These are phyloP conservation scores for Chelmon rostratus DNA, from an alignment of 2,797 vertebrate genomes.

Conservation along the genomic window DNA sequence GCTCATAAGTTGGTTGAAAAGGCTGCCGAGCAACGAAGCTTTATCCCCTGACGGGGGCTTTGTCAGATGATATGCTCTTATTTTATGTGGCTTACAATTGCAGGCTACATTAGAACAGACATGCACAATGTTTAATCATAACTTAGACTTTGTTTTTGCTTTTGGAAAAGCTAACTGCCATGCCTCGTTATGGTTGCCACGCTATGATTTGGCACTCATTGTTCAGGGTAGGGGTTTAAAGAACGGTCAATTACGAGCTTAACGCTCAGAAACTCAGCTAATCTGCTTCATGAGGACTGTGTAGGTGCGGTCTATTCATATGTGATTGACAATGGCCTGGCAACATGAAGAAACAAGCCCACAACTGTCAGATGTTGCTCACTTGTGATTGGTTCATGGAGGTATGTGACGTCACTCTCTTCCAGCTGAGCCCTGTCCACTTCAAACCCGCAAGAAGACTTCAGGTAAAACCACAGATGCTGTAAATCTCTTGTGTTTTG, in stretches of 20 bases:
- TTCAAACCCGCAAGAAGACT: neutral
- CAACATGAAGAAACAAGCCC: neutral
- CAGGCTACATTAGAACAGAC: too few relatives aligned
- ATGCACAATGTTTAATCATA: too few relatives aligned
- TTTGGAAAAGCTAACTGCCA: neutral
- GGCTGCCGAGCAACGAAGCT: too few relatives aligned
- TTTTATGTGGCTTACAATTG: neutral
- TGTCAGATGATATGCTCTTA: neutral
- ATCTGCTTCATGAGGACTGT: neutral
- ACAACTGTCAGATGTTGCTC: neutral
- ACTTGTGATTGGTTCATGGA: neutral
- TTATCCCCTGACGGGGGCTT: neutral
- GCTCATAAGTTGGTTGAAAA: too few relatives aligned
- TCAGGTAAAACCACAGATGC: neutral
- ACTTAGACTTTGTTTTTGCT: neutral
- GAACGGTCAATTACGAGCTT: neutral
- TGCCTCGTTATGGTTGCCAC: neutral
- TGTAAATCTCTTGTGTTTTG: neutral
- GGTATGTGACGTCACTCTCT: neutral
- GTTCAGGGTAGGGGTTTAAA: neutral
- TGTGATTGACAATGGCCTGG: neutral
- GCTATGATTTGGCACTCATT: neutral
- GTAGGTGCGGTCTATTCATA: neutral
- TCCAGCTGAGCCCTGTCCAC: neutral
- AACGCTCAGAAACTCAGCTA: neutral